Percentiles rank a stretch among this genome's conserved stretches.
phyloP scores from a whole-genome alignment of 37 sponge, comb jelly and placozoan species.

The Oopsacas minuta region DNA sequence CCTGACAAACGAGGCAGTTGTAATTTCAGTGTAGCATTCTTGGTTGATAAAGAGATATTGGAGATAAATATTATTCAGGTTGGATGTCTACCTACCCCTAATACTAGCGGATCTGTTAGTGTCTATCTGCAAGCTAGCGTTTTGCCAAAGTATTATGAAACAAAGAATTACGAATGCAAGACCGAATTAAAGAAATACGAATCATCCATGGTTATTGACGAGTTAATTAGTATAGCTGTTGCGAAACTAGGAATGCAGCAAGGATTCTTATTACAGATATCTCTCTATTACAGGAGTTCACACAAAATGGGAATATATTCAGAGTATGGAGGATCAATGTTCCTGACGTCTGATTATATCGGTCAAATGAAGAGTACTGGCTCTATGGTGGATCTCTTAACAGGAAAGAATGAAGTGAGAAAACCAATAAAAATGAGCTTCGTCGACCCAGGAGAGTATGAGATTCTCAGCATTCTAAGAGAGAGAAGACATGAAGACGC shows the following conservation, averaged over 20 bases:
- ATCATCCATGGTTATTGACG: not conserved
- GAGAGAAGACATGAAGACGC: not conserved
- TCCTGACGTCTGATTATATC: not conserved
- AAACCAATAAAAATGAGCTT: conserved; percentile 3
- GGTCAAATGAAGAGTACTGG: not conserved
- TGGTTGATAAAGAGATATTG: not conserved
- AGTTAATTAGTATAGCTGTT: not conserved
- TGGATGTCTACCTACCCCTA: not conserved
- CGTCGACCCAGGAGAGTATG: not conserved
- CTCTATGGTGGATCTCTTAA: not conserved
- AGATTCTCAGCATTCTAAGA: not conserved
- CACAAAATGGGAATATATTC: not conserved
- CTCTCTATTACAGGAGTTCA: not conserved
- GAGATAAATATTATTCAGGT: not conserved
- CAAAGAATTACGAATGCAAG: not conserved
- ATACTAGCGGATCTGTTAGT: not conserved
- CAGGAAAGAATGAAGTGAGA: not conserved
- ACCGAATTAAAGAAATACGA: not conserved
- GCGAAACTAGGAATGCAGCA: not conserved
- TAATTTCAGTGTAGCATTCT: not conserved
- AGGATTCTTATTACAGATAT: not conserved
- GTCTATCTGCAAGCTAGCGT: not conserved
- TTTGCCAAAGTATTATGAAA: not conserved
- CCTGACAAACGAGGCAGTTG: not conserved
- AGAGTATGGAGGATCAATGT: not conserved